Conservation (phyloP, 2,797 vertebrate species). For the Epinephelus malabaricus region DNA sequence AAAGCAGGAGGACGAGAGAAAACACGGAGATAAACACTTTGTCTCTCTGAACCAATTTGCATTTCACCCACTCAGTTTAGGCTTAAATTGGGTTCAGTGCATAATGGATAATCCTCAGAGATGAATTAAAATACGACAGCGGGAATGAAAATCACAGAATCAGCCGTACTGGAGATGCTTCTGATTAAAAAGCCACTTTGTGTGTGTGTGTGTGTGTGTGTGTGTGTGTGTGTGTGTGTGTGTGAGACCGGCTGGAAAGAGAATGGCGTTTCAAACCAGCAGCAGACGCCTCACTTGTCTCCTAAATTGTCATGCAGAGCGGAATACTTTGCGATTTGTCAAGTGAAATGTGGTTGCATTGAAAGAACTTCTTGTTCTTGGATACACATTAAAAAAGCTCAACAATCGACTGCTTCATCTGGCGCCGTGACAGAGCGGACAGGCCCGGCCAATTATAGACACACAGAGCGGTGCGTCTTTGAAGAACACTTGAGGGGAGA, state of each 20-base stretch:
- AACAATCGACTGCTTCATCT: slow-evolving; percentile 21
- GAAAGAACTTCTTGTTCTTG: slow-evolving; percentile 21
- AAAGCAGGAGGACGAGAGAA: slow-evolving; percentile 9
- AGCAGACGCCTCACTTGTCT: slow-evolving; percentile 17
- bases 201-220: background rate
- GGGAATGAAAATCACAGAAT: slow-evolving; percentile 32
- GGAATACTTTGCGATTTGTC: background rate
- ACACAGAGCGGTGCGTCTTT: slow-evolving; percentile 33
- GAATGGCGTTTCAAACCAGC: slow-evolving; percentile 17
- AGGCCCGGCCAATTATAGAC: slow-evolving; percentile 41
- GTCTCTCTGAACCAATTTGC: slow-evolving; percentile 38
- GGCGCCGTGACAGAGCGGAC: slow-evolving; percentile 4
- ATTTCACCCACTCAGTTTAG: slow-evolving; percentile 45
- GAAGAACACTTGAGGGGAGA: slow-evolving; percentile 37
- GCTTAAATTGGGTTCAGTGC: slow-evolving; percentile 49
- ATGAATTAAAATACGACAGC: slow-evolving; percentile 51
- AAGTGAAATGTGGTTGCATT: slow-evolving; percentile 10
- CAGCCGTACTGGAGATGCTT: slow-evolving; percentile 25
- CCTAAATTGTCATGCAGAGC: background rate
- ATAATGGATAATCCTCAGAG: slow-evolving; percentile 65
- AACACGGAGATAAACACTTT: slow-evolving; percentile 28
- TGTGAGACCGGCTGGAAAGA: slow-evolving; percentile 1
- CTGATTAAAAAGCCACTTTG: slow-evolving; percentile 52
- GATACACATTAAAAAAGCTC: slow-evolving; percentile 13
- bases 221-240: background rate